phyloP scores from a whole-genome alignment of 2,888 invertebrate genomes.

The Drosophila cracens region DNA sequence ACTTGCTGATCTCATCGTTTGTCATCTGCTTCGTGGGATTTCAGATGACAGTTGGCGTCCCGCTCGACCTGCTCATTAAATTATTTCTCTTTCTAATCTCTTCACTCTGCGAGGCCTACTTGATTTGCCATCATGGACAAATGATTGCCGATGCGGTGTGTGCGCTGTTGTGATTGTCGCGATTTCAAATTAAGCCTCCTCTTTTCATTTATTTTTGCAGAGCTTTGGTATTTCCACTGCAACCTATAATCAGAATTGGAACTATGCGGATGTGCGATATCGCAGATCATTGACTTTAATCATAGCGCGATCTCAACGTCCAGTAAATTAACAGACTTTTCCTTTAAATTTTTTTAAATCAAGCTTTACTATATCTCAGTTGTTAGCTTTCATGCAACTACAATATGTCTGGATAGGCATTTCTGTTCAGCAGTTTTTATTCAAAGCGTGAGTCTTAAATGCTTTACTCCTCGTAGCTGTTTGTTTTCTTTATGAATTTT shows the following conservation, averaged over 20 bases:
- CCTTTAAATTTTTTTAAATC: too few relatives aligned
- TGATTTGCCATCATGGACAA: conserved; percentile 81
- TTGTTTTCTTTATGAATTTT: too few relatives aligned
- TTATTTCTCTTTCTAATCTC: conserved; percentile 73
- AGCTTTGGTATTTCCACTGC: conserved; percentile 63
- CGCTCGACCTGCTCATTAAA: conserved; percentile 66
- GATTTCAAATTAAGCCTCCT: neutral
- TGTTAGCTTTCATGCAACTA: too few relatives aligned
- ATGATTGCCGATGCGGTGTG: conserved; percentile 73
- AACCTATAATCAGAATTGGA: conserved; percentile 78
- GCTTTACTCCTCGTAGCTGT: too few relatives aligned
- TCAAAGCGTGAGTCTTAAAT: too few relatives aligned
- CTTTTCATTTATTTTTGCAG: conserved; percentile 33
- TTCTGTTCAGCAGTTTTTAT: too few relatives aligned
- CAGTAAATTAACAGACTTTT: conserved; percentile 26
- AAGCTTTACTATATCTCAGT: too few relatives aligned
- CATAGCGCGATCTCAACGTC: conserved; percentile 71
- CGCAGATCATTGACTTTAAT: conserved; percentile 72
- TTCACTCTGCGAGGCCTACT: conserved; percentile 71
- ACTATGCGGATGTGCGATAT: conserved; percentile 67
- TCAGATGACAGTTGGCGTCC: conserved; percentile 74
- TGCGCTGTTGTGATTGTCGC: neutral
- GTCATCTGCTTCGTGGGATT: conserved; percentile 83
- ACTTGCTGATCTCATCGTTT: conserved; percentile 80
- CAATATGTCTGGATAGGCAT: too few relatives aligned